Evolutionary conservation across 2,888 invertebrate species (phyloP), one percentile per base, ranked within the genome.

Genomic region (Drosophila subsilvestris): DNA sequence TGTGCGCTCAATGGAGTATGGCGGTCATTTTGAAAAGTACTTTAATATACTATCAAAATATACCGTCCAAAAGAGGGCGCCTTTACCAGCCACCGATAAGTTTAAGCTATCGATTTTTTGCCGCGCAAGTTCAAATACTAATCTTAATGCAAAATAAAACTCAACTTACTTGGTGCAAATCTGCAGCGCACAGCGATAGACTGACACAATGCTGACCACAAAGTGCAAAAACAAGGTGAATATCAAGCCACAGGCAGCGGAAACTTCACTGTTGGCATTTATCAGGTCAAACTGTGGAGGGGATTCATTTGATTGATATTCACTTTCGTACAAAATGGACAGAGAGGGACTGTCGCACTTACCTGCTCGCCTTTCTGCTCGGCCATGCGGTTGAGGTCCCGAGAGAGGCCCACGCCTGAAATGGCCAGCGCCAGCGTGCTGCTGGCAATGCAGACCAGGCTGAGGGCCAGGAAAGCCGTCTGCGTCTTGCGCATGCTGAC

Each of bases 91-190:
- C 14, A n/a, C 14, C 20, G 32, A 32, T 32, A 32, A 37, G 14
- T 37, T 1, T 27, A n/a, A n/a, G 37, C 37, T 14, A n/a, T 37
- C 37, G 37, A 7, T 7, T 37, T 7, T 0, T 7, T 37, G 37
- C 37, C 37, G 49, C 29, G 20, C 12, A 3, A 48, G 12, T 6
- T 20, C 44, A 49, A 43, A 22, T 49, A 32, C n/a, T 3, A 37
- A 10, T 2, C 32, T 18, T 27, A 25, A 12, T 12, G 32, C 12
- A 12, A 12, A 44, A 17, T 2, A 47, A 45, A 58, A 18, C 22
- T n/a, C n/a, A n/a, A 87, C 91, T 91, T 75, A 92, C 92, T 91
- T 91, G 65, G 90, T 89, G 74, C 91, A 92, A 27, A 91, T 86
- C 74, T 90, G 90, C 47, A 90, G 76, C 25, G 92, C 91, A 57